Evolutionary conservation across 2,797 vertebrate genomes (phyloP), one percentile per base, ranked within the genome.

Genomic region (Peromyscus eremicus): DNA sequence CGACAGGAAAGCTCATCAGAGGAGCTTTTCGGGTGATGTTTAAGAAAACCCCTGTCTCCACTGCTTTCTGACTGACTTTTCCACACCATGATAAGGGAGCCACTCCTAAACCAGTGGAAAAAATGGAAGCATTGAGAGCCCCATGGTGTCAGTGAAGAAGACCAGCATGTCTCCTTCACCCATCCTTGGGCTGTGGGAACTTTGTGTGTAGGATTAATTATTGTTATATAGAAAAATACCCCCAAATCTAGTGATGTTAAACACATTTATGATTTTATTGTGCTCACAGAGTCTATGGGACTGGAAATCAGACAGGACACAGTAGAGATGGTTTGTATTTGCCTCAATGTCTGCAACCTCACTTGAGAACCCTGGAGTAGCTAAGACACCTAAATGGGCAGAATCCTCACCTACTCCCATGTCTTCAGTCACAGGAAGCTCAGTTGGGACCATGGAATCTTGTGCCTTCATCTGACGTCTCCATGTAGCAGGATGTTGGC

Each of bases 21-120:
- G 37, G 75, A 60, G 73, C 73, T 89, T 55, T 89, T 55, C 37
- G 6, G 16, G 73, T 9, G 19, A 49, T 66, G 32, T 68, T 94
- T 55, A 17, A 5, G 57, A 11, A 88, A 66, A 86, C 16, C 43
- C 92, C n/a, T 17, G 29, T 92, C 55, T 91, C 32, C 34, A 0
- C 4, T 81, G 87, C n/a, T 83, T 94, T 83, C 83, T 89, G 40
- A 86, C 64, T 57, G 62, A 92, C 75, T 70, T 70, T 87, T 89
- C 89, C 93, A 66, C 6, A 40, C 27, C 34, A 12, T 43, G 32
- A 11, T 55, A 75, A 37, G 57, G 62, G 57, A 32, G 10, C 55
- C 77, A 11, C 64, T 81, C 79, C 77, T 81, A 81, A 76, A 43
- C 34, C 29, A 85, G 73, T 60, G 92, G 82, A 79, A 82, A 71